phyloP scores from a whole-genome alignment of 2,797 vertebrate genomes.

The Anabacerthia variegaticeps region DNA sequence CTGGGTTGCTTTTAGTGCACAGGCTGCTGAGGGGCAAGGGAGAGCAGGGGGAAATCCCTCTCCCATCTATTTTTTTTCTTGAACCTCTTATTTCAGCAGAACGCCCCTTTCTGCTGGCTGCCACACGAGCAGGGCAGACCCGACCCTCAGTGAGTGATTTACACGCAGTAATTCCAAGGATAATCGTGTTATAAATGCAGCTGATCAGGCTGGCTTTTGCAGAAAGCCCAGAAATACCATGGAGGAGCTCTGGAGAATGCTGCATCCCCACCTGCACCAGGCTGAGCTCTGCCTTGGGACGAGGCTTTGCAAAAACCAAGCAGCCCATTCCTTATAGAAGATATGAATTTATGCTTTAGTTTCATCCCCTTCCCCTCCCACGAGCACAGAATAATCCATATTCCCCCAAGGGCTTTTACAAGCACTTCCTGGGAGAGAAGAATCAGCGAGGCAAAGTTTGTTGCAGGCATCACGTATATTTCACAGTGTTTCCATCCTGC shows the following conservation, averaged over 20 bases:
- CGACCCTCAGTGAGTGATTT: background rate
- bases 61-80: background rate
- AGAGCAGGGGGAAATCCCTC: background rate
- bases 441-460: conserved; percentile 16
- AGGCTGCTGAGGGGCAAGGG: background rate
- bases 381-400: background rate
- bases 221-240: background rate
- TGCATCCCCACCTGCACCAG: background rate
- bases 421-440: background rate
- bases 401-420: background rate
- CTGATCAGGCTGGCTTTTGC: background rate
- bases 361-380: background rate
- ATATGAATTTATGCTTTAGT: background rate
- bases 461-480: conserved; percentile 13
- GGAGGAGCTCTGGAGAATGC: fast-evolving
- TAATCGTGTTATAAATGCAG: background rate
- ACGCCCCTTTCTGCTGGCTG: background rate
- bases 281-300: background rate
- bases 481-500: conserved; percentile 51
- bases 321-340: background rate
- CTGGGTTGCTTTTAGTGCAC: background rate
- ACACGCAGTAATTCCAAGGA: background rate
- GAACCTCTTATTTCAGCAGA: background rate
- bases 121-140: fast-evolving
- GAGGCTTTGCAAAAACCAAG: background rate